phyloP scores from a whole-genome alignment of 2,888 invertebrate genomes.

The Bombyx huttoni region DNA sequence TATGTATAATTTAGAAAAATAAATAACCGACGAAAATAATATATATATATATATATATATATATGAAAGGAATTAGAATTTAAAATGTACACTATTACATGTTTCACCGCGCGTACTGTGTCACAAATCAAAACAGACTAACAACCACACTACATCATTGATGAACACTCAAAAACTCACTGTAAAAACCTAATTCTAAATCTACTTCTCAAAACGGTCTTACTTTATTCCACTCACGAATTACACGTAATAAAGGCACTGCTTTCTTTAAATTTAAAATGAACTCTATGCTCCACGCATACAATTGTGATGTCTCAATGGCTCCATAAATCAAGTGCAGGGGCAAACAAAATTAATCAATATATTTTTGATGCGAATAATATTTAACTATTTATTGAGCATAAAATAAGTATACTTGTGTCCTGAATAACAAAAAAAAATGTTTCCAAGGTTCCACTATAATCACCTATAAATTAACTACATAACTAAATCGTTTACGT shows the following conservation, averaged over 20 bases:
- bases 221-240: background rate
- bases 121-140: background rate
- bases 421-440: constrained; percentile 17
- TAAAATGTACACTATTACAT: background rate
- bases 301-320: constrained; percentile 7
- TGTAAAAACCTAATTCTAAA: background rate
- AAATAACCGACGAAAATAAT: background rate
- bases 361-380: background rate
- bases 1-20: background rate
- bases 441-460: constrained; percentile 13
- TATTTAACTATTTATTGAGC: background rate
- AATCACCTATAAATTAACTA: constrained; percentile 30
- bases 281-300: background rate
- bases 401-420: constrained; percentile 16
- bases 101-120: background rate
- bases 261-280: constrained; percentile 28
- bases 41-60: too few relatives aligned
- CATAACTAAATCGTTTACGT: constrained; percentile 51
- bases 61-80: too few relatives aligned
- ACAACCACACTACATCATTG: background rate
- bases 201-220: background rate
- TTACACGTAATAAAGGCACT: constrained; percentile 39
- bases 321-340: constrained; percentile 1
- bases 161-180: background rate
- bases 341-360: constrained; percentile 1